Percentiles rank a stretch among this genome's conserved stretches.
phyloP scores from a whole-genome alignment of 2,113 vertebrate genomes.

The Dasyprocta punctata region DNA sequence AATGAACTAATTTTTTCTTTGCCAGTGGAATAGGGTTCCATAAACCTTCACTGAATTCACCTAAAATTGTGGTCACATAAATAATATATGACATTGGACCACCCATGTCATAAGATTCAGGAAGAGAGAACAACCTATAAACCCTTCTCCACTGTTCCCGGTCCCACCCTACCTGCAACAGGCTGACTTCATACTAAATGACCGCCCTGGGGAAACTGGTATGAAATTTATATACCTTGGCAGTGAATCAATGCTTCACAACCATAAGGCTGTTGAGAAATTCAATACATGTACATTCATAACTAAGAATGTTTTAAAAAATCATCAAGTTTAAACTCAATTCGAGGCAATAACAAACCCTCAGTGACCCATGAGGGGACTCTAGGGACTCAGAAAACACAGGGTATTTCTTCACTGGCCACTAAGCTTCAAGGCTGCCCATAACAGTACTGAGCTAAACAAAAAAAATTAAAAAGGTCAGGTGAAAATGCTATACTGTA shows the following conservation, averaged over 20 bases:
- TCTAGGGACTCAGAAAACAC: background rate
- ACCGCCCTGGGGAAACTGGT: background rate
- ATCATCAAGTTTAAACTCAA: slow-evolving; percentile 40
- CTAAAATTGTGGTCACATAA: background rate
- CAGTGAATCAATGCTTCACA: slow-evolving; percentile 24
- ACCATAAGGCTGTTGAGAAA: slow-evolving; percentile 49
- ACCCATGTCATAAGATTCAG: background rate
- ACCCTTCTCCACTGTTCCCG: background rate
- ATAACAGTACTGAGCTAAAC: background rate
- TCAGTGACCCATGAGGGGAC: background rate
- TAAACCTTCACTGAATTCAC: background rate
- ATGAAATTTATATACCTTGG: background rate
- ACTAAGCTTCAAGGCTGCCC: background rate
- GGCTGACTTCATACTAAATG: slow-evolving; percentile 7
- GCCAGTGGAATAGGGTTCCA: background rate
- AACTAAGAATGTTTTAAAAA: slow-evolving; percentile 55
- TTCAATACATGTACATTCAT: slow-evolving; percentile 33
- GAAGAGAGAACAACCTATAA: background rate
- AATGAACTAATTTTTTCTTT: background rate
- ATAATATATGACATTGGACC: background rate
- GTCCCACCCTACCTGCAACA: background rate
- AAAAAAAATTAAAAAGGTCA: background rate
- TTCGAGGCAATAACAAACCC: slow-evolving; percentile 26
- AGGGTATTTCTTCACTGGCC: background rate
- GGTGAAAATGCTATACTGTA: background rate